Base-by-base conservation (phyloP, 2,888 invertebrate species). In the Yponomeuta plumbellus region DNA sequence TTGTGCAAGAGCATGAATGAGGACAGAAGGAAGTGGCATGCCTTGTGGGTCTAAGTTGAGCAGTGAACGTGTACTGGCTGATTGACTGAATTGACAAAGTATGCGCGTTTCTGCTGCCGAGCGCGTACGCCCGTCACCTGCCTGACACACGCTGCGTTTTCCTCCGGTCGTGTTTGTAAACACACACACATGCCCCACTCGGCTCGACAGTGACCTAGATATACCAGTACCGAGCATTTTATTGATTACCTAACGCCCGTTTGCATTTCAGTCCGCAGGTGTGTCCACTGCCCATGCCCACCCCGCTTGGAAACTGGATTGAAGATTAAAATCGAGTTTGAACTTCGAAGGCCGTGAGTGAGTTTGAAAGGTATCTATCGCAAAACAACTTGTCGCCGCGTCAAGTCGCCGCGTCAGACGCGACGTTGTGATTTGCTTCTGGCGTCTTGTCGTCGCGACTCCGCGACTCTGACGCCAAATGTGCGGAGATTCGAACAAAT, bases 191-290 rank as follows among this genome's bases (percentile, higher is more conserved):
- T 52, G 44, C 17, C 13, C 17, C 44, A 52, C 44, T 52, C 44
- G 44, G 17, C 44, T 52, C 44, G 44, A 52, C 44, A 52, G 44
- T 52, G 44, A 52, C 44, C 44, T 52, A 52, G 44, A 52, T 52
- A 13, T 52, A 17, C 17, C 44, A 17, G 17, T 17, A 17, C 44
- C 17, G 17, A 52, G 44, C 44, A 52, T 52, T 52, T 52, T 52
- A 52, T 52, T 52, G 17, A 52, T 52, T 52, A 52, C 44, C 44
- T 52, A 52, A 52, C 44, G 44, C 44, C 39, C 17, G 44, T 52
- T 52, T 17, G 1, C 17, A 52, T 17, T 52, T 44, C 13, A 34
- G 44, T 17, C 17, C 17, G 13, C 44, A 52, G 44, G 44, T 52
- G 44, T 52, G 44, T 52, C 44, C 39, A 11, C 11, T 11, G n/a